Percentiles rank a stretch among this genome's conserved stretches.
Evolutionary conservation across 2,888 invertebrate species (phyloP).

Genomic region (Pandemis heparana): DNA sequence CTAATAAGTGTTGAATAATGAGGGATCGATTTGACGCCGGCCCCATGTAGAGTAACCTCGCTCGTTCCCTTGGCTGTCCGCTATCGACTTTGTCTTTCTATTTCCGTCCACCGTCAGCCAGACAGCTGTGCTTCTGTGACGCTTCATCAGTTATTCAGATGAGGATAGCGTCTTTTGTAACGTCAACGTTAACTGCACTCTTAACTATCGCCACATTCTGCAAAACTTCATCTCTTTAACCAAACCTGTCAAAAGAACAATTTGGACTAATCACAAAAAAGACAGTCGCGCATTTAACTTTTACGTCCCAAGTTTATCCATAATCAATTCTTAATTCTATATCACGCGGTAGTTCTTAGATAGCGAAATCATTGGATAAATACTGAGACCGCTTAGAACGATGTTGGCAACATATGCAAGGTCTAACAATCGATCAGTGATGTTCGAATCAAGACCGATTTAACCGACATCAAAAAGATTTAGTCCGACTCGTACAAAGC

Average conservation of each 20-base stretch:
- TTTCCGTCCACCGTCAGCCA: slow-evolving; percentile 58
- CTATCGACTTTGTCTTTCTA: slow-evolving; percentile 69
- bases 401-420: slow-evolving; percentile 35
- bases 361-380: slow-evolving; percentile 28
- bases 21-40: slow-evolving; percentile 26
- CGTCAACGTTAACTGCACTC: slow-evolving; percentile 44
- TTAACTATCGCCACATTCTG: slow-evolving; percentile 23
- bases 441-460: slow-evolving; percentile 31
- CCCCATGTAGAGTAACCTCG: slow-evolving; percentile 29
- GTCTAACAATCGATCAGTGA: slow-evolving; percentile 37
- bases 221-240: slow-evolving; percentile 11
- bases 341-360: slow-evolving; percentile 17
- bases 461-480: slow-evolving; percentile 22
- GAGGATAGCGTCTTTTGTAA: slow-evolving; percentile 53
- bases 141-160: slow-evolving; percentile 66
- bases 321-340: slow-evolving; percentile 11
- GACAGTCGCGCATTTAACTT: neutral
- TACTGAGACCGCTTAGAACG: slow-evolving; percentile 25
- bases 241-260: neutral
- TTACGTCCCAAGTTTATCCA: neutral
- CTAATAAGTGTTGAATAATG: slow-evolving; percentile 41
- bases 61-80: slow-evolving; percentile 48
- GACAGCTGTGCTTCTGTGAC: slow-evolving; percentile 62
- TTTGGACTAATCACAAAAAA: neutral
- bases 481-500: neutral